Base-by-base conservation (phyloP, 2,797 vertebrate genomes). In the Sebastes iracundus region DNA sequence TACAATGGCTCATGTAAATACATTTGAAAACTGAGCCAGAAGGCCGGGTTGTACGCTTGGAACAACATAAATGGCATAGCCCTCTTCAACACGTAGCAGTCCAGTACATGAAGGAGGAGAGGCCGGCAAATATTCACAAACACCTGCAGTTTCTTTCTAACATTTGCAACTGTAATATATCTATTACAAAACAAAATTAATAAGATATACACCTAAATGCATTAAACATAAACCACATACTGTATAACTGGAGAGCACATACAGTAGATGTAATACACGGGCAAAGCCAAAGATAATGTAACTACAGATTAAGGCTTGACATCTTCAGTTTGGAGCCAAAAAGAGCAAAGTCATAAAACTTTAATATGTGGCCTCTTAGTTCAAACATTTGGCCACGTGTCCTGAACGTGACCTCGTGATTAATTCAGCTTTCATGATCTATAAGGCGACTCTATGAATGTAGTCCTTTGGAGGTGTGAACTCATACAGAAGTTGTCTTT, bases 361-460 rank as follows among this genome's bases (percentile, higher is more conserved):
- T 88, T 88, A 88, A 93, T 80, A 55, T 6, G n/a, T 13, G 35
- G 83, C 42, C 64, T 81, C 53, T 77, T 42, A 46, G 56, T 88
- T 85, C 69, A 86, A 81, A 87, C 67, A 80, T 87, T 79, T 75
- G 69, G 53, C 70, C 74, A 81, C 23, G 55, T 75, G 71, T 69
- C 74, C 72, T 77, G 59, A 78, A 73, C 58, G 53, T 79, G 76
- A 88, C 55, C 63, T 84, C 66, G 87, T 92, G 60, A 90, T 63
- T 91, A 83, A 92, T 92, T 89, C 52, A 88, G 28, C 38, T 38
- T 28, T n/a, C 33, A 28, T 59, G 52, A 84, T 70, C 65, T 64
- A 72, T 84, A 75, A 49, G 28, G 28, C 0, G 22, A 28, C 38
- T 72, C 77, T 60, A 52, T 74, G 20, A 80, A 77, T 38, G n/a